phyloP scores from a whole-genome alignment of 2,888 invertebrate species.

The Drosophila macrospina region DNA sequence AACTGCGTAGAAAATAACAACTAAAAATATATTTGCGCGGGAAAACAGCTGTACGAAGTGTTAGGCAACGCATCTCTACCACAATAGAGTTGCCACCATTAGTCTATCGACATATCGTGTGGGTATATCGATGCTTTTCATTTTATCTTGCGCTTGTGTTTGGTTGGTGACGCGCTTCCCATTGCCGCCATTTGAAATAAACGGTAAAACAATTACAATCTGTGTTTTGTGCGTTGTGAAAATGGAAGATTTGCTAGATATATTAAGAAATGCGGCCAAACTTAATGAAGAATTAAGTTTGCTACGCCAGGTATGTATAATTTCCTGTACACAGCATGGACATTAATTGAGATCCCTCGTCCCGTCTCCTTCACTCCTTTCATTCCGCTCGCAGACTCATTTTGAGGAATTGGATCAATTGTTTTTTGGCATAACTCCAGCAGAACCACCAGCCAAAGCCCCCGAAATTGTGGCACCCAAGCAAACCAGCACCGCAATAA shows the following conservation, averaged over 20 bases:
- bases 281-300: constrained; percentile 47
- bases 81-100: constrained; percentile 23
- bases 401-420: constrained; percentile 59
- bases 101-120: constrained; percentile 27
- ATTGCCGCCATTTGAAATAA: constrained; percentile 73
- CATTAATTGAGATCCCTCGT: not conserved
- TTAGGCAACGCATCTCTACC: constrained; percentile 6
- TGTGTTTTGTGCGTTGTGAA: constrained; percentile 19
- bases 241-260: constrained; percentile 76
- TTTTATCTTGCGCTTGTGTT: constrained; percentile 39
- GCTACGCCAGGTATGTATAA: constrained; percentile 58
- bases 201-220: constrained; percentile 33
- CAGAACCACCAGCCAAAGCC: constrained; percentile 22
- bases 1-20: constrained; percentile 5
- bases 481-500: constrained; percentile 41
- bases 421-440: constrained; percentile 43
- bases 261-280: constrained; percentile 52
- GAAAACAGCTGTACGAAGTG: constrained; percentile 58
- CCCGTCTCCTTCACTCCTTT: not conserved
- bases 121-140: constrained; percentile 26
- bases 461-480: constrained; percentile 15
- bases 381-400: constrained; percentile 43
- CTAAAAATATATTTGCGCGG: constrained; percentile 51
- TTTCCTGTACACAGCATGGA: not conserved
- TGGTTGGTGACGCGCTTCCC: constrained; percentile 57